Conservation (phyloP, 2,797 vertebrate species). For the Spinibarbus caldwelli region DNA sequence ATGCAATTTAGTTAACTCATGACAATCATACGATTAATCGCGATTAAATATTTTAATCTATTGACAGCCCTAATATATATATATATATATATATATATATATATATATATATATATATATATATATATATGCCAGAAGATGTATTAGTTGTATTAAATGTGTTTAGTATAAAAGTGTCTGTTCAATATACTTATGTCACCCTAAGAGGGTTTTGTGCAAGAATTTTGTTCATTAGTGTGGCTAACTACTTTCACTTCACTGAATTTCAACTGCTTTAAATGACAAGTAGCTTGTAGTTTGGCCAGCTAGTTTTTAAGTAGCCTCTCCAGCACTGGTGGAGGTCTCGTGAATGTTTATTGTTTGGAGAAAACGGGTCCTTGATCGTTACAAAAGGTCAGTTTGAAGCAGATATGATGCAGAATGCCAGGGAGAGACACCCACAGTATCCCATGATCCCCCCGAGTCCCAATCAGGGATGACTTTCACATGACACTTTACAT, state of each 20-base stretch:
- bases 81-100: too few relatives aligned
- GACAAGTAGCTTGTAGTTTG: background rate
- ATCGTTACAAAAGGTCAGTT: constrained; percentile 32
- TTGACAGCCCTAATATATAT: too few relatives aligned
- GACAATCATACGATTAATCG: too few relatives aligned
- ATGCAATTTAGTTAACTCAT: too few relatives aligned
- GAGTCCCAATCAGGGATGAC: constrained; percentile 44
- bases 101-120: too few relatives aligned
- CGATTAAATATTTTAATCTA: too few relatives aligned
- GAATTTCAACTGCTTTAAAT: background rate
- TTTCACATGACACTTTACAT: constrained; percentile 53
- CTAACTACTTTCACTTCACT: background rate
- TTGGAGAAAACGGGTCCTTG: background rate
- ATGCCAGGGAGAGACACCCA: constrained; percentile 18
- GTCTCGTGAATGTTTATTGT: constrained; percentile 15
- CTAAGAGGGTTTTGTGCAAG: background rate
- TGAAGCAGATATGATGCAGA: background rate
- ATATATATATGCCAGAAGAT: background rate
- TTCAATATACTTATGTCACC: background rate
- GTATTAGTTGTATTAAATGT: too few relatives aligned
- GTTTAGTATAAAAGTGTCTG: background rate
- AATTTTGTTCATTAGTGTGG: background rate
- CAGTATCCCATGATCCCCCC: constrained; percentile 61
- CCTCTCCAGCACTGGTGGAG: background rate
- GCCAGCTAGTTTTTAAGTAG: background rate